Evolutionary conservation across 1,140 invertebrate genomes (phyloP), one percentile per base, ranked within the genome.

Genomic region (Oreohelix idahoensis): DNA sequence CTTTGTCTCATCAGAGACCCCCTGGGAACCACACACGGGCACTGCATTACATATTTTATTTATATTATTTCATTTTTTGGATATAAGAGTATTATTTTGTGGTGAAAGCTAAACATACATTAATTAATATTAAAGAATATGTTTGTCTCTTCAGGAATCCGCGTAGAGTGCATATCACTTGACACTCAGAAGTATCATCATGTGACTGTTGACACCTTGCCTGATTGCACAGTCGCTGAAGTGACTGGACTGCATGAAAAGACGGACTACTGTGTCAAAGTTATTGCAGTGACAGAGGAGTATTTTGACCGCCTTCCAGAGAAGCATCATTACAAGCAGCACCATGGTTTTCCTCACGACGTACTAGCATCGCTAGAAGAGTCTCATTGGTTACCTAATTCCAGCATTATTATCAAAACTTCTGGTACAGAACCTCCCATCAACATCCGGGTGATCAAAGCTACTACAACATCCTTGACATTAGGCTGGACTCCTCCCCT

Each of bases 231-330:
- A 32, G 84, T 74, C 15, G 87, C 89, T 13, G 88, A 89, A 29
- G 84, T 93, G 11, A 88, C 91, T 53, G 87, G 88, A 45, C 83
- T 93, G 35, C 79, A 85, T 53, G 92, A 93, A 83, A 90, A 91
- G 45, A 92, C 90, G 8, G 90, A 91, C 73, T 92, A 93, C 84
- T 84, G 89, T 51, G 76, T 93, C 38, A 89, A 89, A 36, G 87
- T 93, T 20, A 91, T 91, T 51, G 91, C 91, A 0, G 88, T 93
- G 23, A 92, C 92, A 20, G 90, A 92, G 76, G 92, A 93, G 86
- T 93, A 90, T 85, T 93, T 93, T 87, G 89, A 92, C 80, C 83
- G 87, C 49, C 87, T 92, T n/a, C 89, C 90, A 10, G 88, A 89
- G 39, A 88, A 87, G 81, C 89, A 92, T 77, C 84, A 87, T 38